These are phyloP conservation scores for Leptinotarsa texana DNA, from an alignment of 1,140 invertebrate species.

Conservation along the genomic window DNA sequence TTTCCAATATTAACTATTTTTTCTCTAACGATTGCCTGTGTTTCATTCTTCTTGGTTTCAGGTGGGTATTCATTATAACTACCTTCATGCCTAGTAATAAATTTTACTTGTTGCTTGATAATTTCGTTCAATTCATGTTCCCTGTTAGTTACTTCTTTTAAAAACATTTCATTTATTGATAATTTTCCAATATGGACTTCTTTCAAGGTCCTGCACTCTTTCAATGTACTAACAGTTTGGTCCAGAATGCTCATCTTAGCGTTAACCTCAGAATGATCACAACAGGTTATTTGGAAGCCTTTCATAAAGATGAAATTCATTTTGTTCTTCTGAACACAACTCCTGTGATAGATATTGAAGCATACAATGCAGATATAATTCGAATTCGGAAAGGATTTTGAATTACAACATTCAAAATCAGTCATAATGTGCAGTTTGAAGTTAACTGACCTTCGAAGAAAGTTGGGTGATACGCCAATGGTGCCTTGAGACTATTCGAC, in stretches of 20 bases:
- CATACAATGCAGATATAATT: no score
- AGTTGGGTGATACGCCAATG: constrained; percentile 1
- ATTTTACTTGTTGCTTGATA: not conserved
- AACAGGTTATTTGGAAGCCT: not conserved
- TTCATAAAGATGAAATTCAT: not conserved
- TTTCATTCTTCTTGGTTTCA: no score
- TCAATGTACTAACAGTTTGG: no score
- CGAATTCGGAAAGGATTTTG: no score
- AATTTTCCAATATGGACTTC: no score
- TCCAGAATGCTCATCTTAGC: no score
- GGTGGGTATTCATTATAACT: no score
- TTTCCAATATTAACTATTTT: no score
- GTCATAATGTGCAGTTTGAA: not conserved
- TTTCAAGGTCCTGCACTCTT: no score
- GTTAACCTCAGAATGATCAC: not conserved
- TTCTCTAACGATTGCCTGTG: no score
- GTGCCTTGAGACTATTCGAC: constrained; percentile 7
- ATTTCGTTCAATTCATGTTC: not conserved
- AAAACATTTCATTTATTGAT: constrained; percentile 14
- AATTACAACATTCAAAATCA: no score
- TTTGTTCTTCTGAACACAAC: not conserved
- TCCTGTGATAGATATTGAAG: not conserved
- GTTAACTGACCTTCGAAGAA: not conserved
- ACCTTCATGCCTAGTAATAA: no score
- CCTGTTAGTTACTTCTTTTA: not conserved